A percentile compares a stretch with the other conserved stretches of the same genome.
Evolutionary conservation across 1,140 invertebrate genomes (phyloP).

Genomic region (Zaprionus lachaisei): DNA sequence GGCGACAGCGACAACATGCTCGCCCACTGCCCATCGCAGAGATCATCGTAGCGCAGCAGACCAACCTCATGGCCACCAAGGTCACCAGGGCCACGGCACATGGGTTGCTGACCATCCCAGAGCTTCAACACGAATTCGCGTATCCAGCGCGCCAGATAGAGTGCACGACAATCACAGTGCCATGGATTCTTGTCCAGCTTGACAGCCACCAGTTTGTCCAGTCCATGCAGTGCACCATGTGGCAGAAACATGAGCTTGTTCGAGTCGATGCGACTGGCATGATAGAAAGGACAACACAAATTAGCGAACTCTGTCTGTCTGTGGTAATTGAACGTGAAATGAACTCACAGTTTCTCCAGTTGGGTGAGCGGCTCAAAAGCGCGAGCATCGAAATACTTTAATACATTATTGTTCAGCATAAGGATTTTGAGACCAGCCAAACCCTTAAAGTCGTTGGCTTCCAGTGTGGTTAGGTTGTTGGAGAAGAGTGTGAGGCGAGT

Average conservation of each 20-base stretch:
- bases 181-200: constrained; percentile 93
- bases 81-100: constrained; percentile 90
- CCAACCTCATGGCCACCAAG: constrained; percentile 83
- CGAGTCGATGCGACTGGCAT: constrained; percentile 89
- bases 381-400: constrained; percentile 85
- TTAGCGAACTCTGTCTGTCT: neutral
- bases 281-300: neutral
- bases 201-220: constrained; percentile 88
- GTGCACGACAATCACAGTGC: constrained; percentile 93
- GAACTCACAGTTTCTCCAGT: constrained; percentile 85
- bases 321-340: neutral
- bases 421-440: constrained; percentile 86
- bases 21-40: constrained; percentile 93
- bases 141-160: constrained; percentile 90
- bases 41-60: constrained; percentile 90
- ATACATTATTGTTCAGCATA: constrained; percentile 87
- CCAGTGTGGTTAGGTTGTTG: constrained; percentile 86
- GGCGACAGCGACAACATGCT: constrained; percentile 91
- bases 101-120: constrained; percentile 89
- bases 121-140: constrained; percentile 88
- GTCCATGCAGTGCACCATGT: constrained; percentile 88
- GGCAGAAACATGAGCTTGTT: constrained; percentile 91
- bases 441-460: constrained; percentile 86
- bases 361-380: constrained; percentile 85
- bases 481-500: constrained; percentile 87